phyloP scores from a whole-genome alignment of 1,140 invertebrate species.

The Eupristina koningsbergeri region DNA sequence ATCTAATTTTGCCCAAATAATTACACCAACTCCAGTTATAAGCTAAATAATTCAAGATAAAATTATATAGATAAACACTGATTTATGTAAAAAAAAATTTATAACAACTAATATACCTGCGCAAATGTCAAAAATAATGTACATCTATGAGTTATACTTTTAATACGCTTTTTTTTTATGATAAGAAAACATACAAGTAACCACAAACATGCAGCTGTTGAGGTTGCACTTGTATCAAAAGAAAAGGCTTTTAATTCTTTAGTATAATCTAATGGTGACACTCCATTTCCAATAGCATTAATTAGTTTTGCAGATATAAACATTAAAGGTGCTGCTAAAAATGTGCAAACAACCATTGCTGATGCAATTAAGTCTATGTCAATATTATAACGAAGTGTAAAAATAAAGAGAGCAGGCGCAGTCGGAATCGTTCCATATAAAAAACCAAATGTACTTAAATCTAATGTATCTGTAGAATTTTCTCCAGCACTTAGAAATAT shows the following conservation, averaged over 20 bases:
- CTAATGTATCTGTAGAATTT: constrained; percentile 81
- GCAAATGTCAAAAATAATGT: constrained; percentile 85
- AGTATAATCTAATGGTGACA: constrained; percentile 80
- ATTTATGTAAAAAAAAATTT: neutral
- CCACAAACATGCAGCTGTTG: constrained; percentile 84
- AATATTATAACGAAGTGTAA: constrained; percentile 89
- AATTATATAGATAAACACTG: neutral
- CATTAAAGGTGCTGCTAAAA: constrained; percentile 94
- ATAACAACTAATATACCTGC: constrained; percentile 76
- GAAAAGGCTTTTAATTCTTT: constrained; percentile 85
- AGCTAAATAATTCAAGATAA: constrained; percentile 53
- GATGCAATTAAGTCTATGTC: constrained; percentile 92
- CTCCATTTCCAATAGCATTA: constrained; percentile 77
- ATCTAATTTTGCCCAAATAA: constrained; percentile 68
- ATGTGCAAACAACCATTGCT: constrained; percentile 94
- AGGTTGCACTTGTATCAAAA: constrained; percentile 87
- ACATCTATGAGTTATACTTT: constrained; percentile 86
- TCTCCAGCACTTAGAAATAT: constrained; percentile 81
- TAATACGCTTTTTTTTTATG: constrained; percentile 80
- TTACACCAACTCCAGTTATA: constrained; percentile 62
- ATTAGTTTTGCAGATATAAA: constrained; percentile 96
- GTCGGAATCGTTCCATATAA: constrained; percentile 96
- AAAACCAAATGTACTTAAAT: constrained; percentile 93
- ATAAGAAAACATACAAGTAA: constrained; percentile 84
- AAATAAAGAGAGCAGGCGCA: constrained; percentile 95